Percentiles rank a stretch among this genome's conserved stretches.
Evolutionary conservation across 2,888 invertebrate genomes (phyloP).

Genomic region (Synergus japonicus): DNA sequence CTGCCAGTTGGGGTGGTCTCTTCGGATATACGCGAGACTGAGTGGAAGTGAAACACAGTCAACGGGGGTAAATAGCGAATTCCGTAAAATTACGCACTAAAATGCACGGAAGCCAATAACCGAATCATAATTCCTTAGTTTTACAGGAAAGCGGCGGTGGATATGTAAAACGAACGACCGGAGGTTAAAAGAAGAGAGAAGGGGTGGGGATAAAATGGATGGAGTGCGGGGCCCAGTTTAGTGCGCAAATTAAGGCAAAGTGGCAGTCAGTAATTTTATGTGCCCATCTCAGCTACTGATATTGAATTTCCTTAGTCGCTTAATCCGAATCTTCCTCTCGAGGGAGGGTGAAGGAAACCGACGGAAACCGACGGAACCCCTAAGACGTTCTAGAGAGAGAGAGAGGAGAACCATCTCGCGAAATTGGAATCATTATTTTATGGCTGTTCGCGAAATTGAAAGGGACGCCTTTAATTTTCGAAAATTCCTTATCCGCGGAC

Average conservation of each 20-base stretch:
- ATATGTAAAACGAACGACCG: constrained; percentile 55
- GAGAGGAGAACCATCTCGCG: constrained; percentile 59
- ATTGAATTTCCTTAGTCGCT: constrained; percentile 77
- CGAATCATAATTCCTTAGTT: constrained; percentile 71
- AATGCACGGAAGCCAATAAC: constrained; percentile 67
- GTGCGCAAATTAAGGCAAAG: constrained; percentile 77
- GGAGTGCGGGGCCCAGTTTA: constrained; percentile 66
- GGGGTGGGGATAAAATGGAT: constrained; percentile 1
- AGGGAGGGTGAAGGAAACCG: constrained; percentile 45
- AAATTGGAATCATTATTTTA: constrained; percentile 77
- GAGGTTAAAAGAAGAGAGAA: constrained; percentile 46
- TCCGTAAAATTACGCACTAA: constrained; percentile 66
- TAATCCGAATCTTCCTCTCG: constrained; percentile 71
- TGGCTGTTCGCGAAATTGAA: constrained; percentile 72
- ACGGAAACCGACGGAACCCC: constrained; percentile 47
- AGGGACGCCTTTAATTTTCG: constrained; percentile 63
- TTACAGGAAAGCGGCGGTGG: constrained; percentile 49
- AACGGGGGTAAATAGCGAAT: constrained; percentile 54
- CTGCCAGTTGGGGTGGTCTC: neutral
- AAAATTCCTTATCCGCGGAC: constrained; percentile 55
- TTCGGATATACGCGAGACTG: neutral
- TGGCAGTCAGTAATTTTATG: constrained; percentile 77
- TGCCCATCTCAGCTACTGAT: constrained; percentile 77
- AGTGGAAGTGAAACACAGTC: neutral
- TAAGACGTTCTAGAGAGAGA: constrained; percentile 43